Percentiles rank a stretch among this genome's conserved stretches.
phyloP scores from a whole-genome alignment of 2,888 invertebrate genomes.

The Drosophila mettleri region DNA sequence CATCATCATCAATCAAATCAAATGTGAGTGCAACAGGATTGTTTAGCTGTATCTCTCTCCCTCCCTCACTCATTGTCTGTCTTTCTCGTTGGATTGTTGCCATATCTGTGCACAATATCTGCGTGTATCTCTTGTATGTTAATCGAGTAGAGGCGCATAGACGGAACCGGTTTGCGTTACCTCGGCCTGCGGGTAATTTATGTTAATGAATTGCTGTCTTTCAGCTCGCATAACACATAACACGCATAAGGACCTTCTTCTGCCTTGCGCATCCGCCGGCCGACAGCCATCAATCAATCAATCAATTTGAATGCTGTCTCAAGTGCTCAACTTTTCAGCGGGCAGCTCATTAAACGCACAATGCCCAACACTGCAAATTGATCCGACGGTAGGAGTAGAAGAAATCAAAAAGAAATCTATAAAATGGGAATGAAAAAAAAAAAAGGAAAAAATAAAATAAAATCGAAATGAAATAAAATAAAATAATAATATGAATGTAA shows the following conservation, averaged over 20 bases:
- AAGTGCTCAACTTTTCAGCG: conserved; percentile 47
- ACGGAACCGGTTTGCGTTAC: conserved; percentile 13
- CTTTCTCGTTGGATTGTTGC: conserved; percentile 8
- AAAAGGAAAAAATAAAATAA: conserved; percentile 13
- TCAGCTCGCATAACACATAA: neutral
- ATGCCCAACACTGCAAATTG: conserved; percentile 20
- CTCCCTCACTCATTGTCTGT: too few species aligned
- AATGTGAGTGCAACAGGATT: conserved; percentile 60
- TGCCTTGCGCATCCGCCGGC: neutral
- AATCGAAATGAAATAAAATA: conserved; percentile 1
- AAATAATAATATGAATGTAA: conserved; percentile 28
- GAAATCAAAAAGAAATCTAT: neutral
- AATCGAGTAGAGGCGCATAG: conserved; percentile 34
- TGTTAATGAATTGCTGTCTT: conserved; percentile 67
- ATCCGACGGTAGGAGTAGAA: neutral
- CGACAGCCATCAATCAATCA: conserved; percentile 65
- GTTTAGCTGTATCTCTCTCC: neutral
- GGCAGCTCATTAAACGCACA: conserved; percentile 63
- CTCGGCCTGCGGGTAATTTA: conserved; percentile 61
- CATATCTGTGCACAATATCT: conserved; percentile 1
- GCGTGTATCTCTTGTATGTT: conserved; percentile 11
- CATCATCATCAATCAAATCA: conserved; percentile 75
- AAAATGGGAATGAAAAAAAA: neutral
- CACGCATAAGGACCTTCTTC: neutral
- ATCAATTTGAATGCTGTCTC: conserved; percentile 52